A percentile compares a stretch with the other conserved stretches of the same genome.
Conservation (phyloP, 2,797 vertebrate genomes). For the Crax fasciolata region DNA sequence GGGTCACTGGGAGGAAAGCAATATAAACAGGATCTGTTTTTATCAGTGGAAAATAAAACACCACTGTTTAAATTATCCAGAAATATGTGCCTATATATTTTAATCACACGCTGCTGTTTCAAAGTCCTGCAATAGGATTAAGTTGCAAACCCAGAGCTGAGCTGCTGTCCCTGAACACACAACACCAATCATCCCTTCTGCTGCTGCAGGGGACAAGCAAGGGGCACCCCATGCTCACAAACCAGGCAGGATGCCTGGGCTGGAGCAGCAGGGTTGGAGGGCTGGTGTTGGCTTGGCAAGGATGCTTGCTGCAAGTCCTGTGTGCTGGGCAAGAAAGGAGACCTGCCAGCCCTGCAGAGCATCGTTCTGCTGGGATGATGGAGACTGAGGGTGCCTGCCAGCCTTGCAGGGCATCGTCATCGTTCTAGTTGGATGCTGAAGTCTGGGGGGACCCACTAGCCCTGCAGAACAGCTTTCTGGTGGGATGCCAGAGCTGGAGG, state of each 20-base stretch:
- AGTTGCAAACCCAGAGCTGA: not conserved
- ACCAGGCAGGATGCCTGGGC: accelerated
- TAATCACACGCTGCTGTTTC: not conserved
- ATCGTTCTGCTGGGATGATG: not conserved
- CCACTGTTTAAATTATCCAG: not conserved
- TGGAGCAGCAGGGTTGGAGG: not conserved
- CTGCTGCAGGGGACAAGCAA: not conserved
- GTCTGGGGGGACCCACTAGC: not conserved
- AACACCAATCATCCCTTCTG: not conserved
- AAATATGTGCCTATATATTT: not conserved
- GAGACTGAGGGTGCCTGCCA: too few relatives aligned
- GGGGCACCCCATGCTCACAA: not conserved
- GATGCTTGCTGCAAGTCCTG: not conserved
- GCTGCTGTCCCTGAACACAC: not conserved
- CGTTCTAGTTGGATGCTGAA: too few relatives aligned
- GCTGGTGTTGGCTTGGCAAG: not conserved
- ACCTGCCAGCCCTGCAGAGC: not conserved
- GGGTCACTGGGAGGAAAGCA: constrained; percentile 18
- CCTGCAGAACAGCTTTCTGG: too few relatives aligned
- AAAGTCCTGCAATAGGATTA: not conserved
- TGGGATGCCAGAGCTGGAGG: too few relatives aligned
- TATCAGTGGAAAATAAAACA: constrained; percentile 19
- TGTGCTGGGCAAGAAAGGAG: not conserved
- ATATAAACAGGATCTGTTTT: constrained; percentile 54
- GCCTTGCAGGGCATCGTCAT: accelerated